Base-by-base conservation (phyloP, 2,888 invertebrate species). In the Caenorhabditis wallacei region DNA sequence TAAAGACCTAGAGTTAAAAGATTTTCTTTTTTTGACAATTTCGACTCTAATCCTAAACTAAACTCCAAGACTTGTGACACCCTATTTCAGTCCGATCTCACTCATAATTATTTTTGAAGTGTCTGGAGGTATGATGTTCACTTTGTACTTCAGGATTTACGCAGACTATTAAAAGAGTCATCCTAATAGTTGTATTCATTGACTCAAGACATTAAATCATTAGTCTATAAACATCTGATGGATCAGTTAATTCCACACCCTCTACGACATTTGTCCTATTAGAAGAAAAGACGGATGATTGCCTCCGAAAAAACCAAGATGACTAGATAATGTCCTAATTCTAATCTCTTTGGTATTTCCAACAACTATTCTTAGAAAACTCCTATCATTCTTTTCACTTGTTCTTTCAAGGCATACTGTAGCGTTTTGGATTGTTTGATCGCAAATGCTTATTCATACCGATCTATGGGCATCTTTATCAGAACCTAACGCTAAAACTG, bases 311-410 rank as follows among this genome's bases (percentile, higher is more conserved):
- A 59, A 68, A 59, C n/a, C 63, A 53, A 48, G 46, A 57, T 68
- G 76, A 68, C 76, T 68, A 59, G 76, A 10, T 24, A 11, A 11
- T 13, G 18, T 16, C n/a, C 46, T 66, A 51, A 69, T 61, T 76
- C 76, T 76, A 76, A 76, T 76, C 76, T 76, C 68, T 26, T 51
- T 69, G 76, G 40, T 54, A 76, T 76, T 61, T 76, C 13, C 11
- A 66, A 43, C 24, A 43, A 13, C 56, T 74, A 74, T 66, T 72
- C 53, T 63, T 64, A 57, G 57, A 10, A 5, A 35, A 35, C 61
- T 30, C 16, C 22, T 56, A 16, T 35, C 46, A 40, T 40, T 18
- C 24, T 13, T 20, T 13, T 24, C 2, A n/a, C n/a, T n/a, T 63
- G n/a, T 20, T 46, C 43, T 69, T 43, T 16, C n/a, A 20, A 26